Conservation (phyloP, 2,113 vertebrate species). For the Oophaga pumilio region DNA sequence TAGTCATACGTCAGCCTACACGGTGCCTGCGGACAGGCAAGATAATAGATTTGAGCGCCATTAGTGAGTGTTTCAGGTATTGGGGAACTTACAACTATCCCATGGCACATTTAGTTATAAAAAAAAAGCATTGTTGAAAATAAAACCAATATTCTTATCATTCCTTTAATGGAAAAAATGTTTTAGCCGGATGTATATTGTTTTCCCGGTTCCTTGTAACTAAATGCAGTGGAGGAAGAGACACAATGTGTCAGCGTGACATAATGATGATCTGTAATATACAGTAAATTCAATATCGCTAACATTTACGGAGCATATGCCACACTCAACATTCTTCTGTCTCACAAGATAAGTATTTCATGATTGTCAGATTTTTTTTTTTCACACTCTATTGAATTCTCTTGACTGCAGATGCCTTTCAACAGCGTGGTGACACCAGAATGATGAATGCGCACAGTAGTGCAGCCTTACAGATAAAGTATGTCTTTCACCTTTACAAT, state of each 20-base stretch:
- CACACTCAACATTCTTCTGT: neutral
- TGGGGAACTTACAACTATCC: too few relatives aligned
- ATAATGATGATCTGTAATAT: neutral
- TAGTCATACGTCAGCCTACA: too few relatives aligned
- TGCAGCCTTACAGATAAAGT: conserved; percentile 32
- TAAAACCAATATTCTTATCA: neutral
- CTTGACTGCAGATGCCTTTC: neutral
- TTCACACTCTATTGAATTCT: conserved; percentile 30
- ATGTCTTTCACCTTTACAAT: conserved; percentile 32
- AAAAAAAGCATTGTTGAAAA: too few relatives aligned
- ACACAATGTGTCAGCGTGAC: neutral
- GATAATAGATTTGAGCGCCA: too few relatives aligned
- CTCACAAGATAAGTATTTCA: conserved; percentile 31
- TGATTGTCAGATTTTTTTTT: conserved; percentile 32
- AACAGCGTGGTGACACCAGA: conserved; percentile 9
- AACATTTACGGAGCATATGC: conserved; percentile 9
- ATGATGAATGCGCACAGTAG: conserved; percentile 24
- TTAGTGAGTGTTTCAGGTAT: too few relatives aligned
- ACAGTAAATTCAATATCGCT: neutral
- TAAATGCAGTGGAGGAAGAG: neutral
- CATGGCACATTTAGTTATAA: too few relatives aligned
- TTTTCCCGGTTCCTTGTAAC: neutral
- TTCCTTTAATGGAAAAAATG: neutral
- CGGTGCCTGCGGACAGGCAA: too few relatives aligned
- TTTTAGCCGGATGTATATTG: neutral